Percentiles rank a stretch among this genome's conserved stretches.
phyloP scores from a whole-genome alignment of 2,888 invertebrate species.

The Agrotis exclamationis region DNA sequence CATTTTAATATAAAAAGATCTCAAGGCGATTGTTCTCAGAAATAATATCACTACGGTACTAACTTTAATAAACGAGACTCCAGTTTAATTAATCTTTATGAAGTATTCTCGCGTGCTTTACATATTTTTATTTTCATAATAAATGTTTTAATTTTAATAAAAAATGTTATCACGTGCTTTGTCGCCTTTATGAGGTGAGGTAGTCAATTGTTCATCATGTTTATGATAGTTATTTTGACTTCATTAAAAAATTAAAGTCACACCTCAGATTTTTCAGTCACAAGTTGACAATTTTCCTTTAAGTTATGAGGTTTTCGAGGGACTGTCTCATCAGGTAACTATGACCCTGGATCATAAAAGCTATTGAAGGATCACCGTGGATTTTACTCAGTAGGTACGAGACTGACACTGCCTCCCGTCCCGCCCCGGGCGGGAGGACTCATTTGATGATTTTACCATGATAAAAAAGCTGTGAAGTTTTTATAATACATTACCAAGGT shows the following conservation, averaged over 20 bases:
- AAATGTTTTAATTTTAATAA: constrained; percentile 46
- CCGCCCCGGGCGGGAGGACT: too few species aligned
- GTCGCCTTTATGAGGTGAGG: constrained; percentile 24
- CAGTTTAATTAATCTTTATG: constrained; percentile 68
- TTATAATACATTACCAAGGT: too few species aligned
- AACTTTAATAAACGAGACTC: constrained; percentile 64
- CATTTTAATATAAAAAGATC: constrained; percentile 34
- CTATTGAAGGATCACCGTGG: too few species aligned
- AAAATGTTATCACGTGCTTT: constrained; percentile 21
- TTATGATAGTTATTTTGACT: background rate
- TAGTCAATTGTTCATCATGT: constrained; percentile 2
- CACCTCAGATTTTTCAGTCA: background rate
- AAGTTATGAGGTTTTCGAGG: background rate
- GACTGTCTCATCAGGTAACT: too few species aligned
- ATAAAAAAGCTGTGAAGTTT: background rate
- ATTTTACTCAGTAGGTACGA: too few species aligned
- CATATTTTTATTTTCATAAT: constrained; percentile 60
- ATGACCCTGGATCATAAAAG: too few species aligned
- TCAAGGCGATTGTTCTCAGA: constrained; percentile 68
- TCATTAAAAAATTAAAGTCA: background rate
- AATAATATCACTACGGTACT: constrained; percentile 70
- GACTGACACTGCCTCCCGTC: too few species aligned
- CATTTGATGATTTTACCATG: too few species aligned
- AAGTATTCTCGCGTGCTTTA: constrained; percentile 62
- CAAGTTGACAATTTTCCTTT: background rate